Percentiles rank a stretch among this genome's conserved stretches.
Conservation (phyloP, 2,797 vertebrate genomes). For the Allobates femoralis region DNA sequence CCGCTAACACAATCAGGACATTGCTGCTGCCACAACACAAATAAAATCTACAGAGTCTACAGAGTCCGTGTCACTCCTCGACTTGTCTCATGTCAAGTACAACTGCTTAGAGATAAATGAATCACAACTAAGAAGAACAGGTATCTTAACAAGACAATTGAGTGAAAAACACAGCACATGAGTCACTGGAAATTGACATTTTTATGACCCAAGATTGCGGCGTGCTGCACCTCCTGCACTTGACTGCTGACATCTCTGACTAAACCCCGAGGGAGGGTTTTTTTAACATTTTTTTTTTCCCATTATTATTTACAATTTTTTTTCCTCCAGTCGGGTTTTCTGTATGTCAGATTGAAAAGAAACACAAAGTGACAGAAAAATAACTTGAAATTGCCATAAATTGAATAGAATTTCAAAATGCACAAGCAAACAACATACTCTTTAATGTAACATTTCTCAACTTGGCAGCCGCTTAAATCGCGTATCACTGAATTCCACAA, state of each 20-base stretch:
- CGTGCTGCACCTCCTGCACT: slow-evolving; percentile 65
- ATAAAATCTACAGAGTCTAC: not conserved
- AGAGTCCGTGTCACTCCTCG: not conserved
- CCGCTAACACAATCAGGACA: not conserved
- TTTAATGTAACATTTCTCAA: slow-evolving; percentile 79
- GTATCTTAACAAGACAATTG: slow-evolving; percentile 65
- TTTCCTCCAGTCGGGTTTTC: slow-evolving; percentile 72
- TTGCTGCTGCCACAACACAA: not conserved
- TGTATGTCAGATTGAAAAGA: slow-evolving; percentile 73
- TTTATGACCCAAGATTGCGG: slow-evolving; percentile 71
- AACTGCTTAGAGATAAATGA: slow-evolving; percentile 41
- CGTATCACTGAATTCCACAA: slow-evolving; percentile 71
- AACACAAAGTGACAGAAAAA: slow-evolving; percentile 85
- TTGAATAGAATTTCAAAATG: slow-evolving; percentile 76
- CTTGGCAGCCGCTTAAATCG: slow-evolving; percentile 77
- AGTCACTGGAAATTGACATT: slow-evolving; percentile 72
- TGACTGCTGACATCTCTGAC: slow-evolving; percentile 72
- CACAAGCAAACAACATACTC: slow-evolving; percentile 76
- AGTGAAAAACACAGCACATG: slow-evolving; percentile 66
- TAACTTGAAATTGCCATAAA: slow-evolving; percentile 83
- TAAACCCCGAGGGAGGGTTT: slow-evolving; percentile 71
- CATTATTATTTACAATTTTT: slow-evolving; percentile 20
- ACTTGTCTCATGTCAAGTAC: slow-evolving; percentile 29
- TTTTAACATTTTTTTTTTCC: slow-evolving; percentile 15
- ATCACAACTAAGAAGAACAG: slow-evolving; percentile 26